phyloP scores from a whole-genome alignment of 2,797 vertebrate species.

The Rhabdophis nuchalis region DNA sequence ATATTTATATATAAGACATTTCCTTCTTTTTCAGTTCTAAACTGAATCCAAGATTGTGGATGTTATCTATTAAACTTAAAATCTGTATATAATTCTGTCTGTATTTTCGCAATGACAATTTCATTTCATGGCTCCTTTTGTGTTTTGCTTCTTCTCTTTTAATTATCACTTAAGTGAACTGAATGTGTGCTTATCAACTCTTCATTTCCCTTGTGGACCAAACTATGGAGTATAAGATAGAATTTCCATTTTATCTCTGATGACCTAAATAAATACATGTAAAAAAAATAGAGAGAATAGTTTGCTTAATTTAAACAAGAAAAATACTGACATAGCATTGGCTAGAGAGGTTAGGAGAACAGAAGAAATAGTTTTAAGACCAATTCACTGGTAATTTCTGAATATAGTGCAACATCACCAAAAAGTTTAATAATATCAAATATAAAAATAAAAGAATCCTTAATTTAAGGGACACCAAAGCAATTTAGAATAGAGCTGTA shows the following conservation, averaged over 20 bases:
- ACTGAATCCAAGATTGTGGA: constrained; percentile 72
- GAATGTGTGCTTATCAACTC: constrained; percentile 71
- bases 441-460: constrained; percentile 29
- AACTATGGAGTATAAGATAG: constrained; percentile 71
- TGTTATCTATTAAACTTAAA: constrained; percentile 69
- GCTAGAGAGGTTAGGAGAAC: constrained; percentile 54
- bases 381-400: constrained; percentile 57
- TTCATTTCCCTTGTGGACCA: constrained; percentile 78
- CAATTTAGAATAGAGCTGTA: not conserved
- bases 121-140: constrained; percentile 73
- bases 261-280: constrained; percentile 66
- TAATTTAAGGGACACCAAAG: constrained; percentile 20
- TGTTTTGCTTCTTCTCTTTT: constrained; percentile 75
- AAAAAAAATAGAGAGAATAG: constrained; percentile 38
- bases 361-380: constrained; percentile 60
- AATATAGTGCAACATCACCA: constrained; percentile 57
- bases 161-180: constrained; percentile 82
- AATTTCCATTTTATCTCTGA: constrained; percentile 75
- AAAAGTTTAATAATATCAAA: constrained; percentile 30
- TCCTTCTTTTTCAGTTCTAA: constrained; percentile 71
- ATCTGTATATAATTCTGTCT: constrained; percentile 72
- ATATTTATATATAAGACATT: constrained; percentile 63
- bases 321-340: constrained; percentile 51
- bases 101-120: constrained; percentile 75
- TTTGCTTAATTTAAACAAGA: constrained; percentile 56